Conservation (phyloP, 2,113 vertebrate genomes). For the Toxostoma redivivum region DNA sequence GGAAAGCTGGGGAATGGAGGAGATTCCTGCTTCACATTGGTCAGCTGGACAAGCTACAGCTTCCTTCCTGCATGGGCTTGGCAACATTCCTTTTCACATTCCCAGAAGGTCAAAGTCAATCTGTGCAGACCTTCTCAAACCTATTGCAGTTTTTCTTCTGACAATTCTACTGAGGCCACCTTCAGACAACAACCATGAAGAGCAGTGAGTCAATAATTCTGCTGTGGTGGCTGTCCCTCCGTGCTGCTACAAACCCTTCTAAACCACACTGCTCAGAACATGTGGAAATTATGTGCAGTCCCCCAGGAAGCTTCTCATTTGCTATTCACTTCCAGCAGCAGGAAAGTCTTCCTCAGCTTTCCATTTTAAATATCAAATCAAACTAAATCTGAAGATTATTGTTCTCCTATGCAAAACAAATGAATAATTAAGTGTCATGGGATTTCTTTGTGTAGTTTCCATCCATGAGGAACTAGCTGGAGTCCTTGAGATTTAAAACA, state of each 20-base stretch:
- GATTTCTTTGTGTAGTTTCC: not conserved
- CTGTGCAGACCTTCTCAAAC: not conserved
- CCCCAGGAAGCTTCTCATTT: not conserved
- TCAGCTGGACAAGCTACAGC: not conserved
- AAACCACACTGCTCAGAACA: not conserved
- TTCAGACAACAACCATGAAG: not conserved
- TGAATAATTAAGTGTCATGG: not conserved
- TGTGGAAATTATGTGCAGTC: not conserved
- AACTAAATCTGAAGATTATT: not conserved
- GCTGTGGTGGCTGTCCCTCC: not conserved
- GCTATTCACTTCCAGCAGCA: not conserved
- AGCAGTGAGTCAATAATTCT: not conserved
- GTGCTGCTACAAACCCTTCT: not conserved
- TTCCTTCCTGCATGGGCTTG: not conserved
- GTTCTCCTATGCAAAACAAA: not conserved
- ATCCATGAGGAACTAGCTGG: not conserved
- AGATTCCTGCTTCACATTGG: not conserved
- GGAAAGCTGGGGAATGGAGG: not conserved
- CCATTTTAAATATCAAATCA: not conserved
- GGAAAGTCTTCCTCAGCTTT: not conserved
- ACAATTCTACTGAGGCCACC: not conserved
- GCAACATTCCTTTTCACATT: accelerated
- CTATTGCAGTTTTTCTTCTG: not conserved
- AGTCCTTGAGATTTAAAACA: not conserved
- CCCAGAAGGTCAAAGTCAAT: not conserved